Percentiles rank a stretch among this genome's conserved stretches.
These are phyloP conservation scores for Sinelater perroti DNA, from an alignment of 2,888 invertebrate species.

Conservation along the genomic window DNA sequence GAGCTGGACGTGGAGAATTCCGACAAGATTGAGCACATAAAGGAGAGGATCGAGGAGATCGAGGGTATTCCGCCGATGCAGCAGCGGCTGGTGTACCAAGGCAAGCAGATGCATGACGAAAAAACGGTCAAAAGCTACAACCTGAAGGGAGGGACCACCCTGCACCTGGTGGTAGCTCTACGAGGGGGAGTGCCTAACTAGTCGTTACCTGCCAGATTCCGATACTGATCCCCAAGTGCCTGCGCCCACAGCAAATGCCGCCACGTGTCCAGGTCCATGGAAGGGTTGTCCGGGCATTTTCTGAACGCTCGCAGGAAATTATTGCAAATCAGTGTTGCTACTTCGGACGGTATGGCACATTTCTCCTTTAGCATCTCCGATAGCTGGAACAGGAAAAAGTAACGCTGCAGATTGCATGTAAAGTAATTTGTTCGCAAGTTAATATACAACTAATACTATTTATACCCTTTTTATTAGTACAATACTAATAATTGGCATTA, in stretches of 20 bases:
- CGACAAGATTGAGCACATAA: constrained; percentile 54
- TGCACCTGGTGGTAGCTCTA: constrained; percentile 58
- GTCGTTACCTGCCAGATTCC: constrained; percentile 72
- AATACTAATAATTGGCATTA: too few relatives aligned
- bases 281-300: constrained; percentile 81
- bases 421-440: too few relatives aligned
- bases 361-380: constrained; percentile 67
- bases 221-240: constrained; percentile 77
- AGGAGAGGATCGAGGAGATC: constrained; percentile 57
- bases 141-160: constrained; percentile 53
- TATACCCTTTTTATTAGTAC: too few relatives aligned
- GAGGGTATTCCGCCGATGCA: constrained; percentile 58
- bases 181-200: constrained; percentile 49
- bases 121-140: constrained; percentile 56
- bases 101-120: constrained; percentile 57
- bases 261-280: constrained; percentile 79
- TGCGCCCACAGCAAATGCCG: constrained; percentile 80
- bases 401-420: too few relatives aligned
- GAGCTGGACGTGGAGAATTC: constrained; percentile 55
- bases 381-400: constrained; percentile 58
- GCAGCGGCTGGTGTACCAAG: constrained; percentile 56
- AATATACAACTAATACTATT: too few relatives aligned
- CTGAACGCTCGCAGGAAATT: constrained; percentile 80
- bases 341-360: constrained; percentile 72
- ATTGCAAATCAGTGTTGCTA: constrained; percentile 71